phyloP scores from a whole-genome alignment of 2,888 invertebrate genomes.

The Lithophane leautieri region DNA sequence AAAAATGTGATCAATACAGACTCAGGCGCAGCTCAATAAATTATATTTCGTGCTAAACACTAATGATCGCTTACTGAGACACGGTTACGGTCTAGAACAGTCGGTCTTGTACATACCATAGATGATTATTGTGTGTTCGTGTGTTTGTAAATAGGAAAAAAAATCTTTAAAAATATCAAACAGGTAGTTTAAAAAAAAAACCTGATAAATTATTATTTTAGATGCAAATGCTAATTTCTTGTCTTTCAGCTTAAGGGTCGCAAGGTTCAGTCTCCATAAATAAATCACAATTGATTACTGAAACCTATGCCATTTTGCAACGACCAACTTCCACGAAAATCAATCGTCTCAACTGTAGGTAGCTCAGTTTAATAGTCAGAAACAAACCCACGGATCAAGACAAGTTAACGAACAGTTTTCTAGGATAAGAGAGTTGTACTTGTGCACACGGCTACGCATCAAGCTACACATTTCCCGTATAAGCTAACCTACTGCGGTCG shows the following conservation, averaged over 20 bases:
- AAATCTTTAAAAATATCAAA: not conserved
- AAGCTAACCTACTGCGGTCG: too few species aligned
- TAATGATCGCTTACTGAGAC: conserved; percentile 32
- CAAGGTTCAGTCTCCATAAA: not conserved
- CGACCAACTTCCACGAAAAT: conserved; percentile 5
- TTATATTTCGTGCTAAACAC: conserved; percentile 47
- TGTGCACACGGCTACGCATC: too few species aligned
- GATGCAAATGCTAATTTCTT: not conserved
- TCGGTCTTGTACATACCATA: not conserved
- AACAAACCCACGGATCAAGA: conserved; percentile 12
- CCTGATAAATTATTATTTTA: not conserved
- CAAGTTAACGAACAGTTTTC: conserved; percentile 33
- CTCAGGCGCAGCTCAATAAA: conserved; percentile 32
- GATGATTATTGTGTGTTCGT: not conserved
- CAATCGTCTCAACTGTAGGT: conserved; percentile 7
- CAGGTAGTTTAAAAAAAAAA: not conserved
- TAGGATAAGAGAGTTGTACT: conserved; percentile 53
- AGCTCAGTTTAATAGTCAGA: not conserved
- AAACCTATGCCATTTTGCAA: not conserved
- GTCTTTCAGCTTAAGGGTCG: not conserved
- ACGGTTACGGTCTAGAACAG: conserved; percentile 21
- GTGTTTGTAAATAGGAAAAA: not conserved
- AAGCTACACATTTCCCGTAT: too few species aligned
- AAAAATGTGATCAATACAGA: conserved; percentile 31
- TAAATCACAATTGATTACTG: not conserved